Conservation (phyloP, 1,140 invertebrate species). For the Schlechtendalia chinensis region DNA sequence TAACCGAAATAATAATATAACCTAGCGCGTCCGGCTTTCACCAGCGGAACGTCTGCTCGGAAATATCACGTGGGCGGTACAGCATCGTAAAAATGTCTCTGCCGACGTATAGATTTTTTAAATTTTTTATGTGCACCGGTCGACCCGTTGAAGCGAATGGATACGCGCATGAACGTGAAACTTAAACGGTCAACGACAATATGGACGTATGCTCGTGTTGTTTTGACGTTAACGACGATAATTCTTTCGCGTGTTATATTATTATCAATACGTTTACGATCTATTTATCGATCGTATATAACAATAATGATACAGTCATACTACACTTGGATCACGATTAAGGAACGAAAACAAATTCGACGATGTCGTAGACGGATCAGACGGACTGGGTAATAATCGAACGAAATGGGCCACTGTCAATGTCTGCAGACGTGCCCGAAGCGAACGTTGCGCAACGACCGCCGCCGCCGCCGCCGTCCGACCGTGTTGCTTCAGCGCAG, state of each 20-base stretch:
- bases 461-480: too few relatives aligned
- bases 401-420: slow-evolving; percentile 46
- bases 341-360: neutral
- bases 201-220: neutral
- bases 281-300: neutral
- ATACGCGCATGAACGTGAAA: neutral
- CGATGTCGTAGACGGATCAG: neutral
- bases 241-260: neutral
- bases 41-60: slow-evolving; percentile 32
- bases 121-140: neutral
- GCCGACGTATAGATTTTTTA: slow-evolving; percentile 2
- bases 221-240: neutral
- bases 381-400: neutral
- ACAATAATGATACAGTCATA: neutral
- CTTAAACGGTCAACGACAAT: too few relatives aligned
- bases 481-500: slow-evolving; percentile 29
- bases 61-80: slow-evolving; percentile 37
- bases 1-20: slow-evolving; percentile 40
- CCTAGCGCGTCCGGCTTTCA: slow-evolving; percentile 47
- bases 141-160: neutral
- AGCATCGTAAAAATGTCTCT: slow-evolving; percentile 26
- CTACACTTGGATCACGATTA: neutral
- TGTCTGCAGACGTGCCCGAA: slow-evolving; percentile 42
- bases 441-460: slow-evolving; percentile 15
- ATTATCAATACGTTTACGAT: neutral